These are phyloP conservation scores for Cervus canadensis DNA, from an alignment of 2,113 vertebrate species.

Conservation along the genomic window DNA sequence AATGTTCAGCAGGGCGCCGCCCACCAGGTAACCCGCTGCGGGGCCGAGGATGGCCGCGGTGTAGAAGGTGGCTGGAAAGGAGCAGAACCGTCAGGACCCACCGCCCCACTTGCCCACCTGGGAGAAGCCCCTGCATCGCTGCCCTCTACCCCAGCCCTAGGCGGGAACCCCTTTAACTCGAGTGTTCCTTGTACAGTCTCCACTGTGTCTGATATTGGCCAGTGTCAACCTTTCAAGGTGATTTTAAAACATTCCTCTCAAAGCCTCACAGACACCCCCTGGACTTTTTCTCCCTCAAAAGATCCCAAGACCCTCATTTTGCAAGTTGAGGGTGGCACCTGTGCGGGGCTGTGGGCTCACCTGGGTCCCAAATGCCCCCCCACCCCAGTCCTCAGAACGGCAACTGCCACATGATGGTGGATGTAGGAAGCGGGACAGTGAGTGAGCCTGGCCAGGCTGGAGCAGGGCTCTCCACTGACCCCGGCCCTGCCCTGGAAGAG, in stretches of 20 bases:
- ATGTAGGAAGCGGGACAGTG: rapidly evolving
- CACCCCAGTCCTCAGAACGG: background rate
- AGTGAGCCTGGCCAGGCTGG: background rate
- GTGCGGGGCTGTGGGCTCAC: rapidly evolving
- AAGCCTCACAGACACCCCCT: background rate
- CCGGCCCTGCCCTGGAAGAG: background rate
- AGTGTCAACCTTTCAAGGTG: background rate
- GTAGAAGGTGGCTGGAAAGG: slow-evolving; percentile 90
- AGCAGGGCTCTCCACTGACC: background rate
- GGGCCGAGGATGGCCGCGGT: slow-evolving; percentile 96
- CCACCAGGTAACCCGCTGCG: slow-evolving; percentile 94
- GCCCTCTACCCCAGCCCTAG: rapidly evolving
- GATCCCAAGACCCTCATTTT: rapidly evolving
- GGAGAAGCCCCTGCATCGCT: background rate
- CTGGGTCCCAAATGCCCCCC: background rate
- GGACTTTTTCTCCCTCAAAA: background rate
- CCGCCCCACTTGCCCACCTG: rapidly evolving
- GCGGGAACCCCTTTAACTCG: rapidly evolving
- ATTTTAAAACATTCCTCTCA: background rate
- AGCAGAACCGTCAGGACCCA: rapidly evolving
- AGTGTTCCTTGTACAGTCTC: background rate
- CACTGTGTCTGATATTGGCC: too few relatives aligned
- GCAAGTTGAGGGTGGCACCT: background rate
- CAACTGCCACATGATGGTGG: rapidly evolving
- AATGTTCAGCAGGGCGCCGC: slow-evolving; percentile 93